Percentiles rank a stretch among this genome's conserved stretches.
Conservation (phyloP, 2,888 invertebrate species). For the Chironomus tentans region DNA sequence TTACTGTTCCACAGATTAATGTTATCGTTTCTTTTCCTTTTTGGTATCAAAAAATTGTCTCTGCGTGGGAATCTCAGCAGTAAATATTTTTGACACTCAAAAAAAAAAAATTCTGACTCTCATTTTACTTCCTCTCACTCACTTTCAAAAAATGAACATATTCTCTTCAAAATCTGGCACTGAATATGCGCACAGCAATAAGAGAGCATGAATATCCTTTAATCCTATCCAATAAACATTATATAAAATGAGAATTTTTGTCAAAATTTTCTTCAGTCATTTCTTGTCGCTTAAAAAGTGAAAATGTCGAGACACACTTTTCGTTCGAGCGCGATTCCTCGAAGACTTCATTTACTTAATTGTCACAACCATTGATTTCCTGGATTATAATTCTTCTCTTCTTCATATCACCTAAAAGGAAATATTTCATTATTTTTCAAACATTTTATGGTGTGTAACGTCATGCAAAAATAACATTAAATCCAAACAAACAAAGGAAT, state of each 20-base stretch:
- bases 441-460: too few relatives aligned
- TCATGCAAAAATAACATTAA: too few relatives aligned
- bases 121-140: background rate
- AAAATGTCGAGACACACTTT: background rate
- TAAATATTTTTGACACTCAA: background rate
- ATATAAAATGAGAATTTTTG: constrained; percentile 21
- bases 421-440: too few relatives aligned
- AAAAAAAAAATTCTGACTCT: background rate
- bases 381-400: background rate
- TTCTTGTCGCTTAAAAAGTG: background rate
- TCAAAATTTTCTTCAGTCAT: constrained; percentile 11
- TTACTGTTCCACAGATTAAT: background rate
- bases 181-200: background rate
- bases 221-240: background rate
- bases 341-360: background rate
- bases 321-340: background rate
- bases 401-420: too few relatives aligned
- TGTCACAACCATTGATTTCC: too few relatives aligned
- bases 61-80: too few relatives aligned
- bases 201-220: constrained; percentile 12
- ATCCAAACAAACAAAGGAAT: too few relatives aligned
- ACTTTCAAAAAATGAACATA: background rate
- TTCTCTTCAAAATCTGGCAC: constrained; percentile 15
- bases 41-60: too few relatives aligned
- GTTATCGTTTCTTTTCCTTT: too few relatives aligned